A percentile compares a stretch with the other conserved stretches of the same genome.
phyloP scores from a whole-genome alignment of 2,113 vertebrate genomes.

The Vidua macroura region DNA sequence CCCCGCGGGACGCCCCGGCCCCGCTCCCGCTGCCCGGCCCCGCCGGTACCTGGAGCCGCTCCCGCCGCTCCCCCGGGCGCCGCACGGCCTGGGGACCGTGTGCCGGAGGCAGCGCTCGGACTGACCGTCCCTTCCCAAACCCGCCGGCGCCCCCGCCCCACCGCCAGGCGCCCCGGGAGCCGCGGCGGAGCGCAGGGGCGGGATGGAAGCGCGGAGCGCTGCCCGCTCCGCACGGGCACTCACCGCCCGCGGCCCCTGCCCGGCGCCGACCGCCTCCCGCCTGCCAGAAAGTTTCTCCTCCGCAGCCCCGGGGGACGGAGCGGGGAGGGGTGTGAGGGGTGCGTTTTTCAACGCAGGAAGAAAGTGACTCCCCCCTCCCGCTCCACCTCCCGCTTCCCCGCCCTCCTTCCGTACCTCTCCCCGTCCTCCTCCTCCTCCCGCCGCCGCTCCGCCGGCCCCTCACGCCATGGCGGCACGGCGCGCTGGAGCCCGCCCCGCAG shows the following conservation, averaged over 20 bases:
- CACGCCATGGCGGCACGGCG: neutral
- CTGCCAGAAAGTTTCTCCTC: constrained; percentile 4
- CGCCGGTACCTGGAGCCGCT: neutral
- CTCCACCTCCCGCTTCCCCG: constrained; percentile 7
- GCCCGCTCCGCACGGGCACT: neutral
- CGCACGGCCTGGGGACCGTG: neutral
- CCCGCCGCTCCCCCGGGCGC: neutral
- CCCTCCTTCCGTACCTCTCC: constrained; percentile 34
- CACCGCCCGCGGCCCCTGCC: neutral
- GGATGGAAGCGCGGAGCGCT: neutral
- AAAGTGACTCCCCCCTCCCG: constrained; percentile 13
- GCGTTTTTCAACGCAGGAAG: neutral
- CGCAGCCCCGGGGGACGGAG: neutral
- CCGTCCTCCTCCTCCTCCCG: neutral
- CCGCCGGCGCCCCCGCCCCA: neutral
- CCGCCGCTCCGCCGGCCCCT: neutral
- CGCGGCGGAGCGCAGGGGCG: neutral
- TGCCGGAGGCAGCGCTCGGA: neutral
- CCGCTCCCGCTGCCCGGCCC: neutral
- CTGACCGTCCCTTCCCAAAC: neutral
- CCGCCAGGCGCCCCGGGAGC: neutral
- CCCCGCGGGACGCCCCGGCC: neutral
- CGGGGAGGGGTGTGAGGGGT: neutral
- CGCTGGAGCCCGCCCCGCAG: neutral
- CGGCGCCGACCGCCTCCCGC: neutral